Evolutionary conservation across 2,888 invertebrate species (phyloP).

Genomic region (Micropterix aruncella): DNA sequence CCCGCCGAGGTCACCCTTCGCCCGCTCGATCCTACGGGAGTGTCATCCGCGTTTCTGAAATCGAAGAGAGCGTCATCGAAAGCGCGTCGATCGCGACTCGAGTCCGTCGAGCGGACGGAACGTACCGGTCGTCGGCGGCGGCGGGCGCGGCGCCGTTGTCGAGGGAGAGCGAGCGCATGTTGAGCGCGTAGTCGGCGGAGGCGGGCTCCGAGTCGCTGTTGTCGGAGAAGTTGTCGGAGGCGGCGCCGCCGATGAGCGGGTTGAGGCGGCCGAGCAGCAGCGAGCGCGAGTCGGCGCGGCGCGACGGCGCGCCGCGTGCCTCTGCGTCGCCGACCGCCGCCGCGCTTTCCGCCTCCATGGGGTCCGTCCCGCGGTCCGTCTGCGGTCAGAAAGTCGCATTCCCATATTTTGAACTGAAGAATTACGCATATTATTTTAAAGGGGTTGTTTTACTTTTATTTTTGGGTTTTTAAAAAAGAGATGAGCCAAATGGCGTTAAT

Average conservation of each 20-base stretch:
- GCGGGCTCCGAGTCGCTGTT: neutral
- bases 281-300: slow-evolving; percentile 16
- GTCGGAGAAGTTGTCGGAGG: neutral
- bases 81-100: too few relatives aligned
- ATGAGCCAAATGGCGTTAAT: too few relatives aligned
- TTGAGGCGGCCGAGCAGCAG: slow-evolving; percentile 14
- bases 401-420: too few relatives aligned
- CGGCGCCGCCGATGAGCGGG: slow-evolving; percentile 3
- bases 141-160: too few relatives aligned
- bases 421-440: too few relatives aligned
- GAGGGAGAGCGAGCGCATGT: neutral
- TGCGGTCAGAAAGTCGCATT: too few relatives aligned
- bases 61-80: neutral
- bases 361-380: slow-evolving; percentile 58
- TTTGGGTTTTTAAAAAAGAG: too few relatives aligned
- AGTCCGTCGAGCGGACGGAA: too few relatives aligned
- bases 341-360: slow-evolving; percentile 43
- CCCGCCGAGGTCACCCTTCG: neutral
- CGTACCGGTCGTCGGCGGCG: too few relatives aligned
- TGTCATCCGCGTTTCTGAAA: slow-evolving; percentile 3
- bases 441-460: too few relatives aligned
- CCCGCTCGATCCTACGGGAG: slow-evolving; percentile 1
- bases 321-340: slow-evolving; percentile 11
- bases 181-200: slow-evolving; percentile 15
- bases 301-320: slow-evolving; percentile 6